Evolutionary conservation across 92 coral and sea anemone species (phyloP), one percentile per base, ranked within the genome.

Genomic region (Scolanthus callimorphus): DNA sequence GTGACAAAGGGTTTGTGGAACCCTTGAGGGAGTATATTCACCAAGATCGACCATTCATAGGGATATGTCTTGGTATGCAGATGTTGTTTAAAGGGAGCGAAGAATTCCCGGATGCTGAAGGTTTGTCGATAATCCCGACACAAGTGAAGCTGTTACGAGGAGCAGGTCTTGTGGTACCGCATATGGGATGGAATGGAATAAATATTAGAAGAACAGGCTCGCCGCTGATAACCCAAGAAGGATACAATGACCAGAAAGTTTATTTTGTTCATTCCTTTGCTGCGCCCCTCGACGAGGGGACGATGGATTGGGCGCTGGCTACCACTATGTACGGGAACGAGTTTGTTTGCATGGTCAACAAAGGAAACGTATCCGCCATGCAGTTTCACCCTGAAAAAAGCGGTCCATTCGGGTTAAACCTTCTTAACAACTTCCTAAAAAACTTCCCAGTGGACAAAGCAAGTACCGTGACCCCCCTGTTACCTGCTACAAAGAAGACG

Each of bases 371-470:
- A 29, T 22, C 67, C 13, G 82, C 82, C 12, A 76, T 72, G 1
- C 82, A 76, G 55, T 76, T 76, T 47, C 82, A 76, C 69, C 82
- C 82, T 17, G 82, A 76, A 49, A 76, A 76, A 37, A 76, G 82
- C 29, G 82, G 82, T 24, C 31, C 29, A 37, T 23, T 76, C 45
- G 82, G 82, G 8, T 31, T 76, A 19, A 48, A 41, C 3, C 55
- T 76, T 49, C 55, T 76, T 9, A 51, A 67, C 29, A 55, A 52
- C 49, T 76, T 66, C 46, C 27, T 76, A 39, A 20, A 38, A 11
- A 59, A 20, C n/a, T 30, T 52, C 44, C 76, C 82, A 0, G 23
- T 53, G 1, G 23, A 50, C 13, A 25, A 20, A 11, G 13, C 17
- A 11, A 17, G 34, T 39, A 48, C 20, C 2, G 30, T 10, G 17